Evolutionary conservation across 2,888 invertebrate species (phyloP).

Genomic region (Eurytoma californica): DNA sequence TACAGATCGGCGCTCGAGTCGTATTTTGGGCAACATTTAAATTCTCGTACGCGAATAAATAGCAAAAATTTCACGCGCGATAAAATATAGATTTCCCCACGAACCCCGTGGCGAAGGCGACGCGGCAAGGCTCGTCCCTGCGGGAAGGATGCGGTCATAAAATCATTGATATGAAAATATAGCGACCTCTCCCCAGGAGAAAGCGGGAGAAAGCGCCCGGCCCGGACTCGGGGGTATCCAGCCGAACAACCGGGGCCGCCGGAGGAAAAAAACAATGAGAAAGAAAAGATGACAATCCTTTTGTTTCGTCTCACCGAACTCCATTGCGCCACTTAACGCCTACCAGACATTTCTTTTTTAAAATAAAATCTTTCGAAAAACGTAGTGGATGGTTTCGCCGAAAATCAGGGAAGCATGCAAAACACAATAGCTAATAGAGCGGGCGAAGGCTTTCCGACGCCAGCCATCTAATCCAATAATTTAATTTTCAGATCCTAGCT

Average conservation of each 20-base stretch:
- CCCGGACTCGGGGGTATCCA: conserved; percentile 63
- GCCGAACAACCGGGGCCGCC: conserved; percentile 62
- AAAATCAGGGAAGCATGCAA: conserved; percentile 52
- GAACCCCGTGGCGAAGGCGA: conserved; percentile 56
- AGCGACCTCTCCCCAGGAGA: conserved; percentile 42
- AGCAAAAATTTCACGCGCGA: conserved; percentile 75
- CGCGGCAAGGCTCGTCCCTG: conserved; percentile 53
- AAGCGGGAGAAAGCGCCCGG: conserved; percentile 29
- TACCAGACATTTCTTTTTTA: background rate
- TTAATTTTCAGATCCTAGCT: conserved; percentile 73
- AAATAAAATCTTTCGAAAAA: background rate
- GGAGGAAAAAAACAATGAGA: conserved; percentile 54
- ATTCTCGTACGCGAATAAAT: conserved; percentile 76
- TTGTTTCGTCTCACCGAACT: conserved; percentile 62
- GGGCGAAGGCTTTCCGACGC: conserved; percentile 39
- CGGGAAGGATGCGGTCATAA: conserved; percentile 73
- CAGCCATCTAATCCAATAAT: conserved; percentile 73
- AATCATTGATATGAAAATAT: conserved; percentile 76
- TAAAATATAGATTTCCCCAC: conserved; percentile 74
- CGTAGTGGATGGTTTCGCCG: background rate
- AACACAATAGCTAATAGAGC: conserved; percentile 49
- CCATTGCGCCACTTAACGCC: conserved; percentile 26
- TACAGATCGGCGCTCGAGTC: conserved; percentile 49
- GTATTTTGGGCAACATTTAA: conserved; percentile 74
- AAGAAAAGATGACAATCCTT: conserved; percentile 61